Base-by-base conservation (phyloP, 2,797 vertebrate genomes). In the Pipistrellus kuhlii region DNA sequence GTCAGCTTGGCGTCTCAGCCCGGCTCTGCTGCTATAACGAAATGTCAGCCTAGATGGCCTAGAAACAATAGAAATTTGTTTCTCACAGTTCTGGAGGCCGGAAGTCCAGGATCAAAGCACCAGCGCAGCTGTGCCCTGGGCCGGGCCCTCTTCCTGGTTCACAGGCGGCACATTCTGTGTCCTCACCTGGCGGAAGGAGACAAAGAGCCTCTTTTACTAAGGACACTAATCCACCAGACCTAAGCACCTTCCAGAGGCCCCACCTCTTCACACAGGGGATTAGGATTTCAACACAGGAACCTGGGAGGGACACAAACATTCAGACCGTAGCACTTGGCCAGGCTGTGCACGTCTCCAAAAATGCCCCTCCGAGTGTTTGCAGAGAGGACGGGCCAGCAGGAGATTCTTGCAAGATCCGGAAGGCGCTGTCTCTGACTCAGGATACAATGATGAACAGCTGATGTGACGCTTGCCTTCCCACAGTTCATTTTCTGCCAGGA, bases 401-500 rank as follows among this genome's bases (percentile, higher is more conserved):
- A 44, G 82, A 15, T 21, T 10, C 83, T 30, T 15, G 25, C 4
- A 25, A 46, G 90, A 57, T n/a, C 6, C n/a, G 2, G 57, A 71
- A 87, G 82, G 62, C 12, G 2, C 51, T 3, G 2, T 51, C 48
- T 11, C 21, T 6, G 23, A 30, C 14, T 38, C 5, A 32, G 75
- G 23, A 38, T 5, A 3, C 13, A 2, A 11, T 2, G n/a, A 62
- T 3, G 59, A 38, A 59, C 21, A 32, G 48, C 38, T 53, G 38
- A 2, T 17, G 41, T 0, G 51, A 23, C 0, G 1, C 51, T 3
- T 59, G 30, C 13, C 21, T 55, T 8, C 30, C 32, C 62, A 55
- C 17, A 0, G 4, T 11, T 53, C 71, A 17, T 38, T 48, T 71
- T 66, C 81, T 17, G 41, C 55, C 20, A 85, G 53, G 46, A 85